These are phyloP conservation scores for Yponomeuta malinellus DNA, from an alignment of 2,888 invertebrate genomes.

Conservation along the genomic window DNA sequence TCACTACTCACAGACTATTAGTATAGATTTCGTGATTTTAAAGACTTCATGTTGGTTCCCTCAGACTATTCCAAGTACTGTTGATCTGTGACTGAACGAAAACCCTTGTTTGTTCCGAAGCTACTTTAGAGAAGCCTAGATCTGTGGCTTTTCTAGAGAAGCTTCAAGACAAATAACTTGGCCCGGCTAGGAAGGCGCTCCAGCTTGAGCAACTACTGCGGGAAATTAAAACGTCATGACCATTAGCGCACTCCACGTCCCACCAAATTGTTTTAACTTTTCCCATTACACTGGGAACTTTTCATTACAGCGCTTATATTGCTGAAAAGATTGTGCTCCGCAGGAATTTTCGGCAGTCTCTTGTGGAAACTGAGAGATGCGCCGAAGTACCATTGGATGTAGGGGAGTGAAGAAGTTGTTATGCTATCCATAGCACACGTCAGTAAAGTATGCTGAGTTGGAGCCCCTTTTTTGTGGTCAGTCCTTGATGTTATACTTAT, in stretches of 20 bases:
- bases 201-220: constrained; percentile 19
- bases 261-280: constrained; percentile 55
- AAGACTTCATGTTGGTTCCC: no score
- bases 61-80: no score
- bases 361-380: constrained; percentile 19
- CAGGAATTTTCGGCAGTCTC: constrained; percentile 21
- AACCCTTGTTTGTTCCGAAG: no score
- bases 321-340: constrained; percentile 26
- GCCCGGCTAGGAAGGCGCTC: background rate
- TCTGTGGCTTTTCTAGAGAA: no score
- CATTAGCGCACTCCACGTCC: constrained; percentile 48
- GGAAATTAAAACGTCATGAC: constrained; percentile 56
- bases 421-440: no score
- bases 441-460: no score
- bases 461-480: no score
- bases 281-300: constrained; percentile 44
- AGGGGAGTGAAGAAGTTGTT: background rate
- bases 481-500: no score
- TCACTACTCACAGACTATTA: no score
- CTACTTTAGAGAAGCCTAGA: no score
- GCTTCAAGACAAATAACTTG: background rate
- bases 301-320: constrained; percentile 28
- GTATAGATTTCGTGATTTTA: no score
- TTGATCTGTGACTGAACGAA: no score
- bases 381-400: background rate